phyloP scores from a whole-genome alignment of 2,888 invertebrate genomes.

The Phengaris alcon region DNA sequence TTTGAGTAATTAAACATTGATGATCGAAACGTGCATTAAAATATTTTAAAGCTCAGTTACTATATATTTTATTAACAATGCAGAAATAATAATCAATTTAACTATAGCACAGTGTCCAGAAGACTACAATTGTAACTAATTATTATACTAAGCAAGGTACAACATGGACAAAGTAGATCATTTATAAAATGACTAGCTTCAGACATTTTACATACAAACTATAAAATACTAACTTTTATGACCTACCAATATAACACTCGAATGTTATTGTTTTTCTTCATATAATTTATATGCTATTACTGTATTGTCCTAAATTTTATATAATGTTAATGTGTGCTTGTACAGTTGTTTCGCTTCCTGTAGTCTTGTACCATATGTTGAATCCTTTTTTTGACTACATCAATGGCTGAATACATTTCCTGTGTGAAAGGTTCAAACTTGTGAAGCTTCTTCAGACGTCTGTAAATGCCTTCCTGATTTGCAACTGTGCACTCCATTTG shows the following conservation, averaged over 20 bases:
- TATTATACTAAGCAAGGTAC: not conserved
- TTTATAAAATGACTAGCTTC: conserved; percentile 15
- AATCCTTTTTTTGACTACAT: conserved; percentile 33
- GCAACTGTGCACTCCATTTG: conserved; percentile 80
- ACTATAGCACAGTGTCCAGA: not conserved
- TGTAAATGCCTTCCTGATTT: conserved; percentile 85
- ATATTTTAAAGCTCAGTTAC: not conserved
- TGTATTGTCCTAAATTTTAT: not conserved
- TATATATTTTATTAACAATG: not conserved
- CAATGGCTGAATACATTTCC: conserved; percentile 74
- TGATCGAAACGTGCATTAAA: not conserved
- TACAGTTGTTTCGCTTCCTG: conserved; percentile 10
- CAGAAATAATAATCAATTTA: not conserved
- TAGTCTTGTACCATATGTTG: not conserved
- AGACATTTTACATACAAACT: not conserved
- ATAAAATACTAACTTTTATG: not conserved
- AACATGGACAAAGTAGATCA: conserved; percentile 19
- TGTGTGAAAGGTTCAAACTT: conserved; percentile 85
- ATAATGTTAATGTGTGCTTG: conserved; percentile 12
- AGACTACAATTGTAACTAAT: not conserved
- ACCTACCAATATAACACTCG: not conserved
- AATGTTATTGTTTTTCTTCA: not conserved
- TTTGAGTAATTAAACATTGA: not conserved
- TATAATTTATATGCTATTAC: not conserved
- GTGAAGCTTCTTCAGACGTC: conserved; percentile 82